Conservation (phyloP, 1,140 invertebrate species). For the Phenacoccus solenopsis region DNA sequence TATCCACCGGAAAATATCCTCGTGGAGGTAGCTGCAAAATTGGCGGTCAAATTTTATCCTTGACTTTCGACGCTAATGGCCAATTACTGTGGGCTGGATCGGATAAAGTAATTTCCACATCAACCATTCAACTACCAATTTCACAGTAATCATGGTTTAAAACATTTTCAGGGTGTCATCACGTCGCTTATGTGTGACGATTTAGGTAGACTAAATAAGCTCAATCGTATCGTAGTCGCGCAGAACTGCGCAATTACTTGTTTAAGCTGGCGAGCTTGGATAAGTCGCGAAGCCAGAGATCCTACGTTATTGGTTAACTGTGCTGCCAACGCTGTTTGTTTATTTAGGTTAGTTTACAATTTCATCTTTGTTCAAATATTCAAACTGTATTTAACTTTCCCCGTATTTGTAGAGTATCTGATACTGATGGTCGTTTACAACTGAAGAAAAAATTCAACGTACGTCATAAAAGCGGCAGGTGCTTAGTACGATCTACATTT, state of each 20-base stretch:
- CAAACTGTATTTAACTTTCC: slow-evolving; percentile 19
- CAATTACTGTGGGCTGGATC: slow-evolving; percentile 72
- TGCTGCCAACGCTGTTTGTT: slow-evolving; percentile 56
- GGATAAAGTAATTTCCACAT: slow-evolving; percentile 44
- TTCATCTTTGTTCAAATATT: slow-evolving; percentile 24
- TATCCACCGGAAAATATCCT: slow-evolving; percentile 73
- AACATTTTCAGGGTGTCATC: slow-evolving; percentile 45
- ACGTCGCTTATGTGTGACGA: slow-evolving; percentile 57
- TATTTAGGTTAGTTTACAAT: slow-evolving; percentile 45
- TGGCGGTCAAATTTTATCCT: slow-evolving; percentile 55
- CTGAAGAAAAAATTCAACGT: slow-evolving; percentile 52
- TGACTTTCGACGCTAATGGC: slow-evolving; percentile 66
- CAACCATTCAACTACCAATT: not conserved
- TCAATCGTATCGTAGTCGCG: slow-evolving; percentile 46
- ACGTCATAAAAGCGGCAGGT: slow-evolving; percentile 41
- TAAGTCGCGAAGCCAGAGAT: slow-evolving; percentile 60
- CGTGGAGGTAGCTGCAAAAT: slow-evolving; percentile 59
- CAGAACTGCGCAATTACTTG: slow-evolving; percentile 52
- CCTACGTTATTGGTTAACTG: slow-evolving; percentile 66
- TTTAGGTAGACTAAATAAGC: slow-evolving; percentile 56
- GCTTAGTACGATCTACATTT: slow-evolving; percentile 56
- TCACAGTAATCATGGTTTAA: not conserved
- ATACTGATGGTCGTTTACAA: slow-evolving; percentile 49
- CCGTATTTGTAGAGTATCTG: slow-evolving; percentile 43
- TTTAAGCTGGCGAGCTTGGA: slow-evolving; percentile 68